Base-by-base conservation (phyloP, 2,797 vertebrate genomes). In the Pelobates cultripes region DNA sequence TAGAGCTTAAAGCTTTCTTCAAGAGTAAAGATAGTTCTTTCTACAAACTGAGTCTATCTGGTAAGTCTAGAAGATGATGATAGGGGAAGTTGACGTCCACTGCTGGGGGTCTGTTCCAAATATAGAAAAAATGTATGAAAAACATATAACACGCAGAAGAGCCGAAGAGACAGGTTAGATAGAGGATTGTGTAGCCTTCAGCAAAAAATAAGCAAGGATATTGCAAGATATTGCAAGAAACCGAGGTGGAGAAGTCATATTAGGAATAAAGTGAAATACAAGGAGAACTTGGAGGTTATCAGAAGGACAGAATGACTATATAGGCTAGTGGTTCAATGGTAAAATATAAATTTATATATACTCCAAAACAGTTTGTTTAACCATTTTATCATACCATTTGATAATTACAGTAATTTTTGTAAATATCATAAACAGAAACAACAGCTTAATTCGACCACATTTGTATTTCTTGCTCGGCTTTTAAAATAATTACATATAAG, bases 91-190 rank as follows among this genome's bases (percentile, higher is more conserved):
- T 57, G 68, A 66, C 15, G 17, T 44, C 66, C n/a, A 17, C 4
- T 8, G 74, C 61, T 51, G 40, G 67, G 41, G 75, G 61, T 43
- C 17, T 17, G 13, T 70, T 70, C 73, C 28, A 76, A 45, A 45
- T 66, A 77, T 77, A 73, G 61, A 73, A 45, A 77, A 14, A 64
- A 53, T 8, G 4, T 73, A 43, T 72, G 55, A 57, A 64, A 64
- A 64, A 28, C 61, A 64, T 41, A 14, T 64, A 40, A 64, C n/a
- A n/a, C 3, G 1, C 28, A 28, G 10, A 40, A 72, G 70, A 64
- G 55, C 71, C 51, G 51, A 42, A 60, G 51, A 74, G 41, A 74
- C 78, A 74, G n/a, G 70, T 72, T n/a, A 72, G 45, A 14, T n/a
- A 72, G 15, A 51, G 44, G 13, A 10, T 28, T 72, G 42, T 15